Base-by-base conservation (phyloP, 2,797 vertebrate genomes). In the Holocentrus rufus region DNA sequence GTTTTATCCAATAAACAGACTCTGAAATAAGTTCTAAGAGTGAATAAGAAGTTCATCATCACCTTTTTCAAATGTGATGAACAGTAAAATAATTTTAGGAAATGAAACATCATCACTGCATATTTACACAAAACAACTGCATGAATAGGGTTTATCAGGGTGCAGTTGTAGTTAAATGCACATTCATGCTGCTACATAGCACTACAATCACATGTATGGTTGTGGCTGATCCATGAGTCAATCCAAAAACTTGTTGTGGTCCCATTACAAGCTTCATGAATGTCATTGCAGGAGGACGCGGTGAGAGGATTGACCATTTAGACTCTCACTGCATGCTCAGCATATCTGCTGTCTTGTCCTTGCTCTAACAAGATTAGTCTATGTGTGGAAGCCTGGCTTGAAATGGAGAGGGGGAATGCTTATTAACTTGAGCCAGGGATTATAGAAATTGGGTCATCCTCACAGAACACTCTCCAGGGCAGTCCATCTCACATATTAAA, bases 401-500 rank as follows among this genome's bases (percentile, higher is more conserved):
- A 71, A 85, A 74, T 57, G 60, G 50, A 71, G 63, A 71, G 59
- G 62, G 39, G 71, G 46, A 44, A 17, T 31, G n/a, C 79, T 89
- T 81, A 92, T 93, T 92, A 94, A 91, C 80, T 84, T 85, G 86
- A 94, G 82, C 79, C 57, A 47, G 79, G 90, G 93, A 94, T 94
- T 93, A 92, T 57, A 74, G 80, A 82, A 93, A 92, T 85, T 88
- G 90, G 93, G 93, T 94, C 92, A 88, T 90, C 87, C 61, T 61
- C 57, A 18, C 66, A 64, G 72, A 42, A 79, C 82, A 65, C 17
- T 42, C 25, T 23, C 58, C 44, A 70, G 59, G 64, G 39, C 2
- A n/a, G 66, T 47, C 53, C 56, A 80, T 75, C 64, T 49, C 49
- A 74, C 60, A 80, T 58, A 22, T 74, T 79, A 47, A 81, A 30